These are phyloP conservation scores for Dryoscopus gambensis DNA, from an alignment of 2,113 vertebrate genomes.

Conservation along the genomic window DNA sequence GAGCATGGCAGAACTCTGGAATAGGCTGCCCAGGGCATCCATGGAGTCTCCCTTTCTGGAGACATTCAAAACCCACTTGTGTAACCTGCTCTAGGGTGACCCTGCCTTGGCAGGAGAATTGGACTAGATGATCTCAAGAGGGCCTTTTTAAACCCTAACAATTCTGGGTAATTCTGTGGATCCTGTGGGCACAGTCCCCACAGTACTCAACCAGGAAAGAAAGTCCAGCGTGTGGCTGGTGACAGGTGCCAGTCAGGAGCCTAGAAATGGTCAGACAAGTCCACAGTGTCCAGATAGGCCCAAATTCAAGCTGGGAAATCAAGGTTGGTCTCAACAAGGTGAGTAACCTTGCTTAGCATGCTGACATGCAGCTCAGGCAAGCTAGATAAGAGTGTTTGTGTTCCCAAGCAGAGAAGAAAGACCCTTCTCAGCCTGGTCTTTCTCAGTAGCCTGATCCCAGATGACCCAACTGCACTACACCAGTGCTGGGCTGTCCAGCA, in stretches of 20 bases:
- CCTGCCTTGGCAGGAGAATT: neutral
- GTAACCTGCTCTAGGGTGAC: neutral
- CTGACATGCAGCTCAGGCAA: neutral
- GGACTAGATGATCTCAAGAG: neutral
- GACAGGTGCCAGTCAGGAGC: neutral
- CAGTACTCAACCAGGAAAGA: neutral
- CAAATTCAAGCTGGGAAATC: neutral
- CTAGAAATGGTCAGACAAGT: neutral
- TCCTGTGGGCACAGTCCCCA: neutral
- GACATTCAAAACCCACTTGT: neutral
- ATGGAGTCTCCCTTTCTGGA: neutral
- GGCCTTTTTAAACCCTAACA: neutral
- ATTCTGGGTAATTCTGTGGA: neutral
- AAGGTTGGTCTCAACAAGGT: neutral
- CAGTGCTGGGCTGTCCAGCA: neutral
- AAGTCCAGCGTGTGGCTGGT: neutral
- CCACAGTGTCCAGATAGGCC: neutral
- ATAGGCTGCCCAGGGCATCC: fast-evolving
- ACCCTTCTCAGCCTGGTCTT: neutral
- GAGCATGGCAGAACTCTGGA: neutral
- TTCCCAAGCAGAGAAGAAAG: neutral
- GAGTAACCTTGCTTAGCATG: neutral
- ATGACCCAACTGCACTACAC: neutral
- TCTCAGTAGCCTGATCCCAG: neutral
- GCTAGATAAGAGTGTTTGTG: too few relatives aligned